Conservation (phyloP, 2,888 invertebrate species). For the Oligia strigilis region DNA sequence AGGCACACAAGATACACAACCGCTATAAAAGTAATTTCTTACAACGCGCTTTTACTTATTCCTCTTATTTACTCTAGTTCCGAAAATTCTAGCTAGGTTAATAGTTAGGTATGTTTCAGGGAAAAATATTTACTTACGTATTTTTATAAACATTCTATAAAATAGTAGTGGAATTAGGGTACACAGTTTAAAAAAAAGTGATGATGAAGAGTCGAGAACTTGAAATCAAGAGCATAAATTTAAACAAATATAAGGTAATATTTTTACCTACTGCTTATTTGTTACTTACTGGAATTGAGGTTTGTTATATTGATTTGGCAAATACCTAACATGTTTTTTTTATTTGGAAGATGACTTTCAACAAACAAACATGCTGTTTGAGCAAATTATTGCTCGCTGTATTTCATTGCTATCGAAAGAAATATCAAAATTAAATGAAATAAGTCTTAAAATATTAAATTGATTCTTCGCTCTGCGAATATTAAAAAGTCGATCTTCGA, state of each 20-base stretch:
- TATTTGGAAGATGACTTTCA: neutral
- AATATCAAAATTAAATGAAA: neutral
- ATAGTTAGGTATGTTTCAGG: constrained; percentile 21
- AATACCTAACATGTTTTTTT: no score
- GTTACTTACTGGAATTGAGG: no score
- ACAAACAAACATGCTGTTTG: no score
- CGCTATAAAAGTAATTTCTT: constrained; percentile 51
- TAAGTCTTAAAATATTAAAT: neutral
- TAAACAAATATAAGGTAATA: no score
- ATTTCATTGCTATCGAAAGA: neutral
- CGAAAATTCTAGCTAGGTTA: constrained; percentile 47
- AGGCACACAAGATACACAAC: constrained; percentile 11
- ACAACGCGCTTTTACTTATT: constrained; percentile 43
- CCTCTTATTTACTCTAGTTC: constrained; percentile 51
- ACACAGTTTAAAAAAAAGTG: neutral
- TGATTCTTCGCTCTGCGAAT: neutral
- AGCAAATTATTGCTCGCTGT: neutral
- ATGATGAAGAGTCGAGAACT: neutral
- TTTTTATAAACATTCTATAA: neutral
- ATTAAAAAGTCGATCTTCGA: neutral
- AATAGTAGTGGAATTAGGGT: neutral
- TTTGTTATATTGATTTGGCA: no score
- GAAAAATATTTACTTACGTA: neutral
- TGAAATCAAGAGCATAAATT: neutral
- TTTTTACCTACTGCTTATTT: no score